phyloP scores from a whole-genome alignment of 2,113 vertebrate genomes.

The Podarcis cretensis region DNA sequence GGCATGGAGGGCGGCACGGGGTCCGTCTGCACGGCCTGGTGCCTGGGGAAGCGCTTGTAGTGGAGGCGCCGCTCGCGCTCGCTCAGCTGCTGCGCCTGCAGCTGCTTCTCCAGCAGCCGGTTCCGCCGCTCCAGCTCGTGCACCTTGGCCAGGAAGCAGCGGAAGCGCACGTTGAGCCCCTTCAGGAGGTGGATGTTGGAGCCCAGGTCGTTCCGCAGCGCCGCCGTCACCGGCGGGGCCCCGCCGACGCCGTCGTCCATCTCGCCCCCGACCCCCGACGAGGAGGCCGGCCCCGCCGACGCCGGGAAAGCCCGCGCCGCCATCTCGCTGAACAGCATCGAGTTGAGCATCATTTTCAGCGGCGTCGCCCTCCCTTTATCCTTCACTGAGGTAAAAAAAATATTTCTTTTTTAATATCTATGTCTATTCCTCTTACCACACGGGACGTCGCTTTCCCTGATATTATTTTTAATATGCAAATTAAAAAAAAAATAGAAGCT shows the following conservation, averaged over 20 bases:
- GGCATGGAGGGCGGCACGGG: slow-evolving; percentile 74
- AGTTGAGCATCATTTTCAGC: slow-evolving; percentile 79
- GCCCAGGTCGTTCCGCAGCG: slow-evolving; percentile 92
- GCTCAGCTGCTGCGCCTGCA: slow-evolving; percentile 84
- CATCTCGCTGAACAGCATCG: slow-evolving; percentile 83
- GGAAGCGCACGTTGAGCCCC: slow-evolving; percentile 93
- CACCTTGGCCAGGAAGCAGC: slow-evolving; percentile 96
- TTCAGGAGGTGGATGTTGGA: slow-evolving; percentile 97
- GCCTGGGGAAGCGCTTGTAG: slow-evolving; percentile 74
- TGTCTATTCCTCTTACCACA: slow-evolving; percentile 65
- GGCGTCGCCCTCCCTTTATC: slow-evolving; percentile 33
- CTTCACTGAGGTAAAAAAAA: slow-evolving; percentile 63
- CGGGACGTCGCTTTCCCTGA: background rate
- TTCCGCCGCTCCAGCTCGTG: slow-evolving; percentile 95
- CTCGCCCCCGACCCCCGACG: slow-evolving; percentile 63
- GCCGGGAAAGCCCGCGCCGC: slow-evolving; percentile 62
- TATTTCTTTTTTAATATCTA: too few species aligned
- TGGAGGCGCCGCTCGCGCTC: slow-evolving; percentile 66
- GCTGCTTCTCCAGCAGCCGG: slow-evolving; percentile 92
- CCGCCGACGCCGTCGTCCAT: slow-evolving; percentile 57
- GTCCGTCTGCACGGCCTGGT: slow-evolving; percentile 89
- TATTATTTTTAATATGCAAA: too few species aligned
- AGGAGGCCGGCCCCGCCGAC: slow-evolving; percentile 68
- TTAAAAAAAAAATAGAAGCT: background rate
- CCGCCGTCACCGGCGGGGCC: slow-evolving; percentile 87